phyloP scores from a whole-genome alignment of 1,140 invertebrate genomes.

The Diorhabda carinulata region DNA sequence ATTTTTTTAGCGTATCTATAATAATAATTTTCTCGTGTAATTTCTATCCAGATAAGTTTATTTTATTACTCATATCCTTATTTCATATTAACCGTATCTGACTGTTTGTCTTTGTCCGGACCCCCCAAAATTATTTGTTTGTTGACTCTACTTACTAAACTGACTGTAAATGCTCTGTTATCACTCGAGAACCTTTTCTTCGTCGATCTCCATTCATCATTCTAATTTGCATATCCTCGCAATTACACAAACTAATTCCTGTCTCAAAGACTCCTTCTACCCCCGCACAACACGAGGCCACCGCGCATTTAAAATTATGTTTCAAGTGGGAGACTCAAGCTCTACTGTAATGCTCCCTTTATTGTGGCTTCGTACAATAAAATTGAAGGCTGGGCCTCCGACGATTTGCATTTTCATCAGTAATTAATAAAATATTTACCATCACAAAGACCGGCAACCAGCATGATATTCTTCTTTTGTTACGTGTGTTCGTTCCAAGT shows the following conservation, averaged over 20 bases:
- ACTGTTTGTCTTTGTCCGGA: too few relatives aligned
- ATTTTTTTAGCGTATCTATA: neutral
- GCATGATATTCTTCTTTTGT: conserved; percentile 13
- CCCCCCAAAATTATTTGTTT: neutral
- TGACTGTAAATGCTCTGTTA: neutral
- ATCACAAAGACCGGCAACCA: conserved; percentile 19
- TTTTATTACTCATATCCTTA: neutral
- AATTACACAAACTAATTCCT: conserved; percentile 2
- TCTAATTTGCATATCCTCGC: neutral
- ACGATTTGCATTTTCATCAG: conserved; percentile 18
- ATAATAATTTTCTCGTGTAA: neutral
- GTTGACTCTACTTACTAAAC: neutral
- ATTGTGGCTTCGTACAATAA: conserved; percentile 5
- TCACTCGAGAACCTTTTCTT: neutral
- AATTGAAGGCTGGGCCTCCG: neutral
- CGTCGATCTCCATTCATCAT: neutral
- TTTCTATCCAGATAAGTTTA: neutral
- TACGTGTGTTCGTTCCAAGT: too few relatives aligned
- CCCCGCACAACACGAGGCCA: neutral
- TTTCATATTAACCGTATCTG: too few relatives aligned
- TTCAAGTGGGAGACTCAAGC: conserved; percentile 1
- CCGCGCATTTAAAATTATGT: neutral
- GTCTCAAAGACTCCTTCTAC: neutral
- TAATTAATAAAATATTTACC: conserved; percentile 23
- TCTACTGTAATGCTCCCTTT: conserved; percentile 7